These are phyloP conservation scores for Sebastes trivittatus DNA, from an alignment of 2,797 vertebrate genomes.

Conservation along the genomic window DNA sequence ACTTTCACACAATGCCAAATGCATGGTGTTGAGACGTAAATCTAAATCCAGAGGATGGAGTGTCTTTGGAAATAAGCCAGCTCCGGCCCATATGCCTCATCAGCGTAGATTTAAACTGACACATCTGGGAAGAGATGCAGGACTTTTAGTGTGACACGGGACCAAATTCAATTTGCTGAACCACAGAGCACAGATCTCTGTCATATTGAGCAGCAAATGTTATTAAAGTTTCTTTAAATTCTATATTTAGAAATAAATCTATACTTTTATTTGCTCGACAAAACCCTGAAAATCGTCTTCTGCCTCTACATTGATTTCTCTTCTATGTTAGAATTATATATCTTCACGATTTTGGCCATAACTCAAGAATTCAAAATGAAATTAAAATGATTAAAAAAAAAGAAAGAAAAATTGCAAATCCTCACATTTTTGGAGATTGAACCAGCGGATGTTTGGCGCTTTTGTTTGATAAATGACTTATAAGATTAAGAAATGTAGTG, in stretches of 20 bases:
- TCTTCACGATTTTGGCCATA: no score
- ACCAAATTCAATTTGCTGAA: conserved; percentile 4
- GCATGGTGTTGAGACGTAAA: conserved; percentile 22
- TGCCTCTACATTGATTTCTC: background rate
- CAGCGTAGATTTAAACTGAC: conserved; percentile 50
- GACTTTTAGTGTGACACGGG: conserved; percentile 5
- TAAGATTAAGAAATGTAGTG: no score
- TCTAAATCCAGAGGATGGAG: conserved; percentile 47
- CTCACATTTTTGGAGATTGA: no score
- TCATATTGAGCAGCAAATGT: background rate
- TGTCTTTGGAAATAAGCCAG: conserved; percentile 46
- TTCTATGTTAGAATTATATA: background rate
- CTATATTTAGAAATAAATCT: background rate
- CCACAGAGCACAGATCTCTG: background rate
- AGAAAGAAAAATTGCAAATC: no score
- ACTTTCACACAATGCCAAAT: conserved; percentile 49
- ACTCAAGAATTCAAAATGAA: no score
- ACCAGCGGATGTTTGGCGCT: no score
- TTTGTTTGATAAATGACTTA: no score
- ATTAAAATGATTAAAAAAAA: background rate
- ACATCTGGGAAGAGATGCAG: conserved; percentile 39
- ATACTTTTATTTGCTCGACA: background rate
- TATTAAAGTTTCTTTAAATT: background rate
- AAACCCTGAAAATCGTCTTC: background rate
- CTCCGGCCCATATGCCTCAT: conserved; percentile 32